phyloP scores from a whole-genome alignment of 2,113 vertebrate genomes.

The Pteruthius melanotis region DNA sequence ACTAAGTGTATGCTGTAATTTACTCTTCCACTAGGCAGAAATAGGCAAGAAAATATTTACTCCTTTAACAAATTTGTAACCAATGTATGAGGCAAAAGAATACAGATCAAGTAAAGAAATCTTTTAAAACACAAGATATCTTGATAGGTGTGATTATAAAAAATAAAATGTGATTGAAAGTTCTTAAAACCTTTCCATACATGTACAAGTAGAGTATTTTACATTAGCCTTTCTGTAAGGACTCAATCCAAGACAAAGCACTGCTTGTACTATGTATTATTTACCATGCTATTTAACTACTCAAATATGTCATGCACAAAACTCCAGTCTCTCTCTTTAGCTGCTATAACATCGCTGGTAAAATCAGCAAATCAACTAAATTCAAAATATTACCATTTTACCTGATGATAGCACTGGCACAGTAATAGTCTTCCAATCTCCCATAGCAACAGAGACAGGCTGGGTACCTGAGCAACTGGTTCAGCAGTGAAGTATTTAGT shows the following conservation, averaged over 20 bases:
- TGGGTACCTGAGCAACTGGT: conserved; percentile 64
- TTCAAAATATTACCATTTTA: conserved; percentile 53
- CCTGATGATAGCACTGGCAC: conserved; percentile 81
- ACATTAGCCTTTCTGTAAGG: background rate
- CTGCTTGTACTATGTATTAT: background rate
- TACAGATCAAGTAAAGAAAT: background rate
- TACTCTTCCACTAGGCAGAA: background rate
- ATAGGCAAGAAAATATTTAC: background rate
- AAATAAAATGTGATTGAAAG: background rate
- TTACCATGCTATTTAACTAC: background rate
- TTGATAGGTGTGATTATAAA: background rate
- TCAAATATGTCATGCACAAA: background rate
- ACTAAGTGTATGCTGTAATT: background rate
- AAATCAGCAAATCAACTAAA: background rate
- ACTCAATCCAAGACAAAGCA: background rate
- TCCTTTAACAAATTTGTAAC: background rate
- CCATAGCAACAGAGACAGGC: conserved; percentile 83
- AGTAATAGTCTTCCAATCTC: conserved; percentile 85
- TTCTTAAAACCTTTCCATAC: background rate
- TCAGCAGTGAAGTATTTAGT: conserved; percentile 65
- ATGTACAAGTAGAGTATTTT: background rate
- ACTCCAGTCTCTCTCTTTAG: background rate
- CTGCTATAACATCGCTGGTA: background rate
- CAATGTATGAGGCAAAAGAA: background rate
- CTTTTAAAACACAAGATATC: background rate